Percentiles rank a stretch among this genome's conserved stretches.
Evolutionary conservation across 2,113 vertebrate species (phyloP).

Genomic region (Cyphomyrus discorhynchus): DNA sequence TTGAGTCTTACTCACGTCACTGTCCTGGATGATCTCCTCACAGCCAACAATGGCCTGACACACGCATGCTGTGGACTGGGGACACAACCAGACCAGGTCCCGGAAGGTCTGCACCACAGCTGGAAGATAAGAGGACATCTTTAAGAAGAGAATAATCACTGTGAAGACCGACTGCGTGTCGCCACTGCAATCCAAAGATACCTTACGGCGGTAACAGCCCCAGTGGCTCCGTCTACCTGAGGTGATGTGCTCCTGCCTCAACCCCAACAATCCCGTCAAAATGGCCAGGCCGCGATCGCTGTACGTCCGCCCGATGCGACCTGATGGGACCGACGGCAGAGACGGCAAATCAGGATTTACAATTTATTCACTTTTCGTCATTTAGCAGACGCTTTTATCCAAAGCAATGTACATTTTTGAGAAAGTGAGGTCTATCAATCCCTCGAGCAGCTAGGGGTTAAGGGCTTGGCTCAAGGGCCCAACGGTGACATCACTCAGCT

Average conservation of each 20-base stretch:
- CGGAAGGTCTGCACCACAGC: constrained; percentile 85
- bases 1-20: constrained; percentile 62
- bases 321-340: constrained; percentile 45
- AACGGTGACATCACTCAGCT: background rate
- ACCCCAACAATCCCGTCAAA: constrained; percentile 76
- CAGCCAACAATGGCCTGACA: constrained; percentile 75
- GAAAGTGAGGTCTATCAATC: background rate
- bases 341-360: background rate
- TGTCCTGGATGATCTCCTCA: constrained; percentile 78
- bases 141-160: background rate
- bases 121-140: constrained; percentile 36
- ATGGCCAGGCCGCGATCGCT: constrained; percentile 82
- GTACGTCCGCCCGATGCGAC: constrained; percentile 82
- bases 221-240: constrained; percentile 65
- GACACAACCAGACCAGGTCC: constrained; percentile 89
- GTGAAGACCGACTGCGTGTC: background rate
- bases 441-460: background rate
- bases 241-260: constrained; percentile 77
- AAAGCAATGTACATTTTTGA: background rate
- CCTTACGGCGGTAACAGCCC: background rate
- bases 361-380: background rate
- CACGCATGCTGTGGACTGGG: constrained; percentile 74
- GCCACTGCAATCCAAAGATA: background rate
- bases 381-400: background rate
- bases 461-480: background rate